These are phyloP conservation scores for Brenthis hecate DNA, from an alignment of 2,888 invertebrate species.

Conservation along the genomic window DNA sequence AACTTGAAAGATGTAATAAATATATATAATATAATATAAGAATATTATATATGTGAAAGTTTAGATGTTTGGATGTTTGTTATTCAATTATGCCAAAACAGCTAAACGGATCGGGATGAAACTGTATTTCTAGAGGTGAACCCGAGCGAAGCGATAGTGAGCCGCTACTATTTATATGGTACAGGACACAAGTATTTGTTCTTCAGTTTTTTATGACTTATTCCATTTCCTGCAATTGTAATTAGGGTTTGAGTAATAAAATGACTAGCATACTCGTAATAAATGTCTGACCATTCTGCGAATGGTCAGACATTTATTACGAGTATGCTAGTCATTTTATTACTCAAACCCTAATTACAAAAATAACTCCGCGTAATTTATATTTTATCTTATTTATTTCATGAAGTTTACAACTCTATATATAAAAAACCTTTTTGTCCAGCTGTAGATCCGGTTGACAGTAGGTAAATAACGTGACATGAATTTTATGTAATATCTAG, in stretches of 20 bases:
- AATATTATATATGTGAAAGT: no score
- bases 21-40: no score
- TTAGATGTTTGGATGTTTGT: no score
- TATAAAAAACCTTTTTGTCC: constrained; percentile 4
- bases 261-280: background rate
- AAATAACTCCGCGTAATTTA: background rate
- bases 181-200: no score
- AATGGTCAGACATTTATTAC: background rate
- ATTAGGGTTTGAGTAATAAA: background rate
- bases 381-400: background rate
- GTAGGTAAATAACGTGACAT: constrained; percentile 5
- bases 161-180: no score
- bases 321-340: background rate
- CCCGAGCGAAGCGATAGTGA: no score
- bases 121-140: no score
- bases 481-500: background rate
- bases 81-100: no score
- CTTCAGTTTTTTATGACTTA: no score
- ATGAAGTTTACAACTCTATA: background rate
- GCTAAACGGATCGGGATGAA: no score
- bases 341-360: no score
- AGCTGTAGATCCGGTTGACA: background rate
- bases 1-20: background rate
- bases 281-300: constrained; percentile 1
- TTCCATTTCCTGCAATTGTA: no score